Conservation (phyloP, 2,888 invertebrate species). For the Scaeva pyrastri region DNA sequence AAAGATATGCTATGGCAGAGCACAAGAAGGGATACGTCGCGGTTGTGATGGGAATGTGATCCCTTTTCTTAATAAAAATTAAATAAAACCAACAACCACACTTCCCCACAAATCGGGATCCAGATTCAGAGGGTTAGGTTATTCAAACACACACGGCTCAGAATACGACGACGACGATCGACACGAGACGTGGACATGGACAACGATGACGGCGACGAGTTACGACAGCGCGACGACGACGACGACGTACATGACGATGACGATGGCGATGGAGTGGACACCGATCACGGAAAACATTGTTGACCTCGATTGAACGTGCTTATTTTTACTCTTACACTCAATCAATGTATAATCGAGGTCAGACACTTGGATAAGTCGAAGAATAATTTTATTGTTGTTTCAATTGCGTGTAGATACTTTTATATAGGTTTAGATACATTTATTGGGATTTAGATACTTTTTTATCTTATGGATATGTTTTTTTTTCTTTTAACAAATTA, state of each 20-base stretch:
- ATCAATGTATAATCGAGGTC: slow-evolving; percentile 62
- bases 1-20: neutral
- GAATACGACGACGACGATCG: slow-evolving; percentile 26
- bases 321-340: slow-evolving; percentile 48
- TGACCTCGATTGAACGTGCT: slow-evolving; percentile 72
- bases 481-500: neutral
- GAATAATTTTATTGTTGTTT: slow-evolving; percentile 7
- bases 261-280: slow-evolving; percentile 16
- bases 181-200: too few relatives aligned
- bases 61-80: slow-evolving; percentile 64
- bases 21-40: slow-evolving; percentile 21
- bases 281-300: slow-evolving; percentile 70
- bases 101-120: slow-evolving; percentile 51
- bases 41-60: slow-evolving; percentile 64
- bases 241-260: slow-evolving; percentile 15
- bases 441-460: slow-evolving; percentile 4
- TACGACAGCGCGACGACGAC: neutral
- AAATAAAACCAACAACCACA: slow-evolving; percentile 65
- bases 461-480: slow-evolving; percentile 4
- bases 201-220: slow-evolving; percentile 18
- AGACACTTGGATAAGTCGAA: slow-evolving; percentile 52
- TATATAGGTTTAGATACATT: neutral
- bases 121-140: neutral
- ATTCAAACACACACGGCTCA: slow-evolving; percentile 20
- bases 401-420: slow-evolving; percentile 10